Base-by-base conservation (phyloP, 2,113 vertebrate genomes). In the Castor canadensis region DNA sequence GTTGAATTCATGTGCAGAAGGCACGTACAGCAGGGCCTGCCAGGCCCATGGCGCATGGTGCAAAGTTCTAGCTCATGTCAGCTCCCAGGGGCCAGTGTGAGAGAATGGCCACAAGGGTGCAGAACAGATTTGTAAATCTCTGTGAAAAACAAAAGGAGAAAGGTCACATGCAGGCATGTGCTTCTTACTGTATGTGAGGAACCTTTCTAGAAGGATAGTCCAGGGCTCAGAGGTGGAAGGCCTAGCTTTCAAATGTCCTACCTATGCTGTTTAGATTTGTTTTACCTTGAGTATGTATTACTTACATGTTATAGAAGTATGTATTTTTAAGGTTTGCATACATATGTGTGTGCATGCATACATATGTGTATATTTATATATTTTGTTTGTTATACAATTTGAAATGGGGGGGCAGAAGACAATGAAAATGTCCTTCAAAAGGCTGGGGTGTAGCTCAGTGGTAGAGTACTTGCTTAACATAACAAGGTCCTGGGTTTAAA, bases 1-100 rank as follows among this genome's bases (percentile, higher is more conserved):
- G 38, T n/a, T 1, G 35, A 84, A 32, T 1, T 28, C 20, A 35
- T n/a, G 15, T 0, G 16, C 81, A 73, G 3, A 56, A 67, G 43
- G 2, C 32, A 32, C 1, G 28, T 5, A 35, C 40, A 12, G 32
- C 54, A 9, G 56, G 7, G 19, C 30, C 58, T 2, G 22, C n/a
- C 52, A 1, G 0, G 52, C 54, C 60, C 82, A n/a, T 16, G 4
- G 35, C 1, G 16, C 38, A 1, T 7, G 58, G 17, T 38, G 26
- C 1, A 2, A 66, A 56, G 75, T 45, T 43, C 71, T 47, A n/a
- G 81, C 24, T 92, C n/a, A 24, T 6, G 30, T 40, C 60, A 26
- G 77, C 47, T 69, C 24, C 0, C 22, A 5, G 1, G 15, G 4
- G 92, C 62, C 12, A 24, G 67, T 1, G 28, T 0, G 71, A 49